Evolutionary conservation across 2,113 vertebrate genomes (phyloP), one percentile per base, ranked within the genome.

Genomic region (Chamaea fasciata): DNA sequence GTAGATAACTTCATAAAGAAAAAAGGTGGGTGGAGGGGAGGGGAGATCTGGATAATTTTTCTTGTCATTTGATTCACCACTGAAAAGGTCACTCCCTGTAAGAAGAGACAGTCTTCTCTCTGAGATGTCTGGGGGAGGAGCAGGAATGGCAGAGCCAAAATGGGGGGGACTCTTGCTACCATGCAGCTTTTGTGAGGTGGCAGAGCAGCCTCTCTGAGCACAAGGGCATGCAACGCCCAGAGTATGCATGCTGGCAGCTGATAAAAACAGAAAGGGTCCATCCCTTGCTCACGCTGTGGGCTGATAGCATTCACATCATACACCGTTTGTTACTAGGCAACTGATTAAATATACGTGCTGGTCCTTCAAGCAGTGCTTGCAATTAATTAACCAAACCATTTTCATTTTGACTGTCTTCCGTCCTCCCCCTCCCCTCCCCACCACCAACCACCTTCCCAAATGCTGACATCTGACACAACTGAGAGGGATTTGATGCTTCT

Each of bases 311-410:
- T 97, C 97, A 94, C 97, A 97, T 98, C 97, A 91, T 91, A 97
- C 90, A 62, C 97, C 83, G 96, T 97, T 97, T 96, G 98, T 98
- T 98, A 98, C 98, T 98, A 98, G 97, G 98, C 98, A 98, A 98
- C 98, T 98, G 98, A 98, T 98, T 98, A 98, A 98, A 98, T 98
- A 98, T 98, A 97, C 86, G 96, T 97, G 98, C 97, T 23, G 97
- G 98, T 97, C 97, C 98, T 98, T 97, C 97, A 98, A 98, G 97
- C 97, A 97, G 75, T 92, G 97, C 97, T 98, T 91, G 91, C 97
- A 97, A 98, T 98, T 98, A 98, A 98, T 98, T 98, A 98, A 98
- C 97, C 94, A 97, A 98, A 96, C 96, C 98, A 96, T 98, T 98
- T 98, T 98, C 97, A 96, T 98, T 97, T 96, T 88, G 77, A 97